Base-by-base conservation (phyloP, 2,113 vertebrate species). In the Scytalopus superciliaris region DNA sequence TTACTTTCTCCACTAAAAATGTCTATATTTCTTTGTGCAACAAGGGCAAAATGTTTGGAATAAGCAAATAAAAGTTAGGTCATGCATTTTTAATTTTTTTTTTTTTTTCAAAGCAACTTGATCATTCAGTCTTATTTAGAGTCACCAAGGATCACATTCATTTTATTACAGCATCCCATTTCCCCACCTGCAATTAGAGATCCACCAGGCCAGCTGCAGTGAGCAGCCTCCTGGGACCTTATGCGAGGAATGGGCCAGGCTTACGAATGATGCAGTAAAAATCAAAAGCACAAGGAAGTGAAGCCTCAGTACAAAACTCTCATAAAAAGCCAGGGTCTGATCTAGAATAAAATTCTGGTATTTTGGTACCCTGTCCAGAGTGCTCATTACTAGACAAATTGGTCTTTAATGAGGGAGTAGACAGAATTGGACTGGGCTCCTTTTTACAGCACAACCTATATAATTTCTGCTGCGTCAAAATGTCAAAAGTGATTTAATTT, bases 401-500 rank as follows among this genome's bases (percentile, higher is more conserved):
- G 45, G 66, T 90, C 27, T 74, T 87, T 91, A 83, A 91, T 70
- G 53, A 96, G 70, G 85, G 95, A 45, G n/a, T 39, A 47, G 82
- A 59, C 40, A 93, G 78, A 90, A 77, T 24, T 70, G 78, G 74
- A 85, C 55, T 24, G 39, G 40, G 39, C 24, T 93, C 33, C 40
- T 87, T 94, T 84, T 82, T 64, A 84, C 52, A 87, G 69, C 27
- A 70, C 11, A 89, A 74, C 24, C n/a, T 27, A 55, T 68, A 50
- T 60, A 83, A 69, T 91, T 90, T 88, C 47, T 90, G 70, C 59
- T 69, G 28, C 13, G 24, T 91, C 78, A 67, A 60, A 90, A 66
- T 2, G 21, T 47, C 68, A 87, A 12, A 92, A 75, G 37, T 59
- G 4, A 63, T 53, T 86, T n/a, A 49, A 56, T 84, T 82, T 84